Evolutionary conservation across 1,140 invertebrate genomes (phyloP).

Genomic region (Drosophila jambulina): DNA sequence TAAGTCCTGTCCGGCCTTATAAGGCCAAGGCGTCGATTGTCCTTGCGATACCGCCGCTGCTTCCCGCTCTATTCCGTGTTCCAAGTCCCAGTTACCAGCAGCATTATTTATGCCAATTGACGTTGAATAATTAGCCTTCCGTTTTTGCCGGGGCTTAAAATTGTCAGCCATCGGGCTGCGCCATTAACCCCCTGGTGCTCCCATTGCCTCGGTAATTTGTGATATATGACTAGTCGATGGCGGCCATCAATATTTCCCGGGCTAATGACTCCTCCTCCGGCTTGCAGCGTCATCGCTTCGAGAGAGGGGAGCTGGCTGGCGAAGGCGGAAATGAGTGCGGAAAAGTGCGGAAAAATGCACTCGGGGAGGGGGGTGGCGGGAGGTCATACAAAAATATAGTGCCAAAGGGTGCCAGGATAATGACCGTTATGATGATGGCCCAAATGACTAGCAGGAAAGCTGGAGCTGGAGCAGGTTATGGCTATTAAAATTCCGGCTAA

Average conservation of each 20-base stretch:
- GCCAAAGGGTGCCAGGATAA: constrained; percentile 36
- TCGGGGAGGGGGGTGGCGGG: neutral
- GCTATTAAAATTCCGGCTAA: constrained; percentile 18
- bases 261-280: constrained; percentile 60
- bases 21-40: constrained; percentile 35
- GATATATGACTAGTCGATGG: constrained; percentile 66
- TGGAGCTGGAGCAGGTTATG: constrained; percentile 6
- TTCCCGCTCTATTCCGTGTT: neutral
- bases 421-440: constrained; percentile 43
- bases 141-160: constrained; percentile 44
- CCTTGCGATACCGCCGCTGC: constrained; percentile 16
- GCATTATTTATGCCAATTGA: constrained; percentile 81
- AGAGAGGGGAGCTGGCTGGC: neutral
- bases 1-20: constrained; percentile 29
- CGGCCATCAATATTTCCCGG: constrained; percentile 72
- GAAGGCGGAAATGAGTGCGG: constrained; percentile 3
- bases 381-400: constrained; percentile 3
- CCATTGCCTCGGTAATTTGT: constrained; percentile 55
- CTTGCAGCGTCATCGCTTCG: constrained; percentile 55
- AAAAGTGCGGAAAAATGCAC: constrained; percentile 9
- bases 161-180: constrained; percentile 30
- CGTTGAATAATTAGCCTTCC: constrained; percentile 79
- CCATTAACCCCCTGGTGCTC: constrained; percentile 9
- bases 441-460: constrained; percentile 37
- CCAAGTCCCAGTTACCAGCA: constrained; percentile 21